Base-by-base conservation (phyloP, 2,797 vertebrate species). In the Epinephelus malabaricus region DNA sequence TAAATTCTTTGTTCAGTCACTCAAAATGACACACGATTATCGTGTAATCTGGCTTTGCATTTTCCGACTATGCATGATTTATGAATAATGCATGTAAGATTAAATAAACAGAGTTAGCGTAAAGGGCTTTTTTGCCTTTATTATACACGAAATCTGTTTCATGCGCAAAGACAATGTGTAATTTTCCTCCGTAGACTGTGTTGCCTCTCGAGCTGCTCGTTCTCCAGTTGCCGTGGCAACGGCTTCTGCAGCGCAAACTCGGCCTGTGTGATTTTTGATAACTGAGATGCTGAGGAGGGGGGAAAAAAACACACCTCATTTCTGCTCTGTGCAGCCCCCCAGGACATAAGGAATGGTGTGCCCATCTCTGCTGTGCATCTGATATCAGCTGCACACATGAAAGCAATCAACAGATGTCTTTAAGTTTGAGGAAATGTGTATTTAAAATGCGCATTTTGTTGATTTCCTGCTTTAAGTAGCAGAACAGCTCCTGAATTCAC, bases 211-310 rank as follows among this genome's bases (percentile, higher is more conserved):
- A 95, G 94, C 95, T 91, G 95, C 93, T 95, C 94, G 85, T 93
- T 94, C 95, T 94, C 92, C 93, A 91, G 97, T 97, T 97, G 94
- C 96, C 95, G 91, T 96, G 96, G 97, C 90, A 97, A 98, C 96
- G 93, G 95, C 96, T 96, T 98, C 96, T 96, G 96, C 96, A 96
- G 96, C 92, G 88, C 93, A 88, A 89, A 91, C 93, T 94, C 81
- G 81, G 88, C 90, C 89, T 89, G 76, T 89, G 88, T 88, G 83
- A 88, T 92, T 89, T 90, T 86, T 90, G 79, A 89, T 91, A 91
- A 90, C 82, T 87, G 85, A 88, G 85, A 89, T 82, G 82, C 78
- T 85, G 82, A 84, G 56, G 82, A 76, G 63, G 59, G 21, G 30
- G 49, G 62, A 12, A 69, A 0, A 25, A 25, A 25, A 25, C 34